Evolutionary conservation across 2,888 invertebrate genomes (phyloP).

Genomic region (Platycnemis pennipes): DNA sequence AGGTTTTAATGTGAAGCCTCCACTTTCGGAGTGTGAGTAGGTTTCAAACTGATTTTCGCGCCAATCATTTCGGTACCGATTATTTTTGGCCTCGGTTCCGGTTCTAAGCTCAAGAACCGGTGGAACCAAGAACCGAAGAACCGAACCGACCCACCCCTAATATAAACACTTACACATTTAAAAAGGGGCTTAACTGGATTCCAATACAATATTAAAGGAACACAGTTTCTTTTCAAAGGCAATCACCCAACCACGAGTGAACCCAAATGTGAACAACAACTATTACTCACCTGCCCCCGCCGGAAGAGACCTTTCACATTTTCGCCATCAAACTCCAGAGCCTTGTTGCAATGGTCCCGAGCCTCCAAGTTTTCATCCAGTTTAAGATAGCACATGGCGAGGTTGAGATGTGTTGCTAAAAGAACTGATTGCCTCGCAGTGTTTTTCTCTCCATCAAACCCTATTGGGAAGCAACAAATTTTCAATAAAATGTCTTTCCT

Average conservation of each 20-base stretch:
- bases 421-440: conserved; percentile 82
- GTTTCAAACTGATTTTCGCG: too few species aligned
- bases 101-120: too few species aligned
- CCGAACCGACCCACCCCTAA: too few species aligned
- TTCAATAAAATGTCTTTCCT: not conserved
- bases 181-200: too few species aligned
- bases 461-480: conserved; percentile 4
- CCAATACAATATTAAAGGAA: too few species aligned
- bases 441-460: conserved; percentile 75
- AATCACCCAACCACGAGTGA: not conserved
- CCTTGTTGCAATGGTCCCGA: conserved; percentile 88
- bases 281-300: conserved; percentile 84
- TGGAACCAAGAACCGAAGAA: too few species aligned
- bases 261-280: not conserved
- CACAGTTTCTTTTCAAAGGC: too few species aligned
- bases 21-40: too few species aligned
- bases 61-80: too few species aligned
- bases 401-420: conserved; percentile 88
- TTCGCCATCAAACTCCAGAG: conserved; percentile 86
- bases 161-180: too few species aligned
- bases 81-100: too few species aligned
- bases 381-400: conserved; percentile 91
- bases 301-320: conserved; percentile 96
- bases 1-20: too few species aligned
- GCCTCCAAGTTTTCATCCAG: conserved; percentile 86